phyloP scores from a whole-genome alignment of 1,140 invertebrate species.

The Dinothrombium tinctorium region DNA sequence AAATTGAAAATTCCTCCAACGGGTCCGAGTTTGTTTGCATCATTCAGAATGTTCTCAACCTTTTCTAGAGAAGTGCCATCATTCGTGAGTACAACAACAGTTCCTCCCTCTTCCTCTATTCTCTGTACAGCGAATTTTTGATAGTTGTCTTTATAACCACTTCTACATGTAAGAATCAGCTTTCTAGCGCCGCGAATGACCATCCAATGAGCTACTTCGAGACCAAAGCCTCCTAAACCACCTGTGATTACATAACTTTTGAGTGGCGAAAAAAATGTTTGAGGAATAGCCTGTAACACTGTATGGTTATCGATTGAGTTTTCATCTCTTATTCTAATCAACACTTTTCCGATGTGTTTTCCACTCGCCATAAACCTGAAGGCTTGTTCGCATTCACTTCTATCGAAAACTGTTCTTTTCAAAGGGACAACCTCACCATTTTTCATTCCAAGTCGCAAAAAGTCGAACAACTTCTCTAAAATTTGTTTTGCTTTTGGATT shows the following conservation, averaged over 20 bases:
- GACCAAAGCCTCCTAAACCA: conserved; percentile 77
- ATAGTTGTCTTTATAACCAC: conserved; percentile 63
- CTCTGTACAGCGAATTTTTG: conserved; percentile 39
- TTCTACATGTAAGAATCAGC: conserved; percentile 65
- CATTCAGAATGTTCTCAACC: conserved; percentile 27
- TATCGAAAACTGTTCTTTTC: conserved; percentile 48
- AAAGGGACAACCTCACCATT: conserved; percentile 62
- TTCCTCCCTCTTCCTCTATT: conserved; percentile 33
- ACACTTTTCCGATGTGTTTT: conserved; percentile 87
- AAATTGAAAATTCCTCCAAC: conserved; percentile 74
- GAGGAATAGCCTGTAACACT: conserved; percentile 27
- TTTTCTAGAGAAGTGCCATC: conserved; percentile 36
- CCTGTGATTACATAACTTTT: conserved; percentile 65
- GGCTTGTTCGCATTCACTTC: conserved; percentile 68
- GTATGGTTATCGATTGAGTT: conserved; percentile 23
- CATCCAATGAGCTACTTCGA: conserved; percentile 76
- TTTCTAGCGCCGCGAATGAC: conserved; percentile 52
- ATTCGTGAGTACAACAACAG: conserved; percentile 45
- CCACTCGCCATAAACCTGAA: conserved; percentile 89
- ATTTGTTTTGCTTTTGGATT: too few species aligned
- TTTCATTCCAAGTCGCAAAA: too few species aligned
- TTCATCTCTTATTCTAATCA: conserved; percentile 25
- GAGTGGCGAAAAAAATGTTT: conserved; percentile 58
- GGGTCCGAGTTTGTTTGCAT: conserved; percentile 41
- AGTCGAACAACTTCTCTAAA: too few species aligned